Conservation (phyloP, 2,797 vertebrate species). For the Cyprinella venusta region DNA sequence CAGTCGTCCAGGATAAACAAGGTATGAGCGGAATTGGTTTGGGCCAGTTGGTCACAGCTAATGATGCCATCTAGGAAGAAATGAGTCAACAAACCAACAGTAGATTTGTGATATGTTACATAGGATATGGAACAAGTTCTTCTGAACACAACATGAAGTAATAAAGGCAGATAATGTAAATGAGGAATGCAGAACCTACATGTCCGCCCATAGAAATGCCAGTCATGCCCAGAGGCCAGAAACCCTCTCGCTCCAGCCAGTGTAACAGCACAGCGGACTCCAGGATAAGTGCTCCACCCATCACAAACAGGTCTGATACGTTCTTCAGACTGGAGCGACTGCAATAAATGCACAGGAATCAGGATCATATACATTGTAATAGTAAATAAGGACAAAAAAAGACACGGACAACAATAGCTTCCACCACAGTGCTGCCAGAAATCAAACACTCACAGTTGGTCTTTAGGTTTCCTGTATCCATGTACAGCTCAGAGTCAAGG, state of each 20-base stretch:
- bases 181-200: constrained; percentile 77
- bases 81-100: neutral
- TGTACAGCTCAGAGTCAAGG: constrained; percentile 49
- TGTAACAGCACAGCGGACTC: constrained; percentile 92
- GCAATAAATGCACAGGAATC: constrained; percentile 60
- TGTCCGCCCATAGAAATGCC: constrained; percentile 99
- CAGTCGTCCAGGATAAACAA: constrained; percentile 97
- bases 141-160: neutral
- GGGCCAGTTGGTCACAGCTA: constrained; percentile 97
- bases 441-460: constrained; percentile 53
- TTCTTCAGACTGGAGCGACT: constrained; percentile 96
- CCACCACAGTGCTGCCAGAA: neutral
- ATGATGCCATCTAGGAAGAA: constrained; percentile 89
- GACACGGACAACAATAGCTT: neutral
- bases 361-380: neutral
- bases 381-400: neutral
- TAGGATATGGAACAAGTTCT: neutral
- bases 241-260: constrained; percentile 95
- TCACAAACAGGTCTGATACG: constrained; percentile 97
- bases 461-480: constrained; percentile 58
- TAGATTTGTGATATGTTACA: neutral
- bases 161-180: neutral
- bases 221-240: constrained; percentile 95
- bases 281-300: constrained; percentile 95
- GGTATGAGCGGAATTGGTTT: constrained; percentile 95